These are phyloP conservation scores for Chlorospingus flavigularis DNA, from an alignment of 2,797 vertebrate genomes.

Conservation along the genomic window DNA sequence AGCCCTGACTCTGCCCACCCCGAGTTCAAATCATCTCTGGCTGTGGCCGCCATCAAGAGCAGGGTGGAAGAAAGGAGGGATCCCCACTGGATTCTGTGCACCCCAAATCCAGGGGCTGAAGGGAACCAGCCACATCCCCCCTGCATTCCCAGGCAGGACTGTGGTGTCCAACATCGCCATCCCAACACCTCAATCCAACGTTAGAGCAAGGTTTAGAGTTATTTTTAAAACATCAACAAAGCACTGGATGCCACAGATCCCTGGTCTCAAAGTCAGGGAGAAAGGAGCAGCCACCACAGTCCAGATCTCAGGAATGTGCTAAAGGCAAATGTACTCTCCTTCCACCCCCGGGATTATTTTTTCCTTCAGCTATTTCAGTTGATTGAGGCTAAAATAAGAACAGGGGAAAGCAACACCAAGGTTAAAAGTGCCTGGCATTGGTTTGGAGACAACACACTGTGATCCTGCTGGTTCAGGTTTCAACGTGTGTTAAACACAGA, in stretches of 20 bases:
- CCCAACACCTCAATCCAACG: rapidly evolving
- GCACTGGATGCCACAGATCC: background rate
- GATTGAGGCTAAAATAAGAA: conserved; percentile 51
- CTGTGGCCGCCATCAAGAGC: rapidly evolving
- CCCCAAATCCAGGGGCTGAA: background rate
- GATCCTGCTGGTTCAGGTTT: background rate
- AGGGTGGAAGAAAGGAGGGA: background rate
- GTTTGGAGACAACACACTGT: background rate
- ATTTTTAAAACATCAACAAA: background rate
- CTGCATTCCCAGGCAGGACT: background rate
- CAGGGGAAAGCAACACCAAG: conserved; percentile 25
- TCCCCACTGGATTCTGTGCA: background rate
- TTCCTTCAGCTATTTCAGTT: conserved; percentile 8
- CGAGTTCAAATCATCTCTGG: rapidly evolving
- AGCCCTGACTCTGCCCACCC: background rate
- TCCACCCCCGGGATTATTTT: background rate
- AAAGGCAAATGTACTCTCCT: background rate
- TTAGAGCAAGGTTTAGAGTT: background rate
- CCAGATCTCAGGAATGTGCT: background rate
- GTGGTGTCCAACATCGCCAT: background rate
- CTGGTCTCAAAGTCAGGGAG: rapidly evolving
- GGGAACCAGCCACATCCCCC: background rate
- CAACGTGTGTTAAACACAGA: rapidly evolving
- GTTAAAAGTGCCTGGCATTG: background rate
- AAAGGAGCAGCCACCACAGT: background rate